phyloP scores from a whole-genome alignment of 2,113 vertebrate species.

The Aleadryas rufinucha region DNA sequence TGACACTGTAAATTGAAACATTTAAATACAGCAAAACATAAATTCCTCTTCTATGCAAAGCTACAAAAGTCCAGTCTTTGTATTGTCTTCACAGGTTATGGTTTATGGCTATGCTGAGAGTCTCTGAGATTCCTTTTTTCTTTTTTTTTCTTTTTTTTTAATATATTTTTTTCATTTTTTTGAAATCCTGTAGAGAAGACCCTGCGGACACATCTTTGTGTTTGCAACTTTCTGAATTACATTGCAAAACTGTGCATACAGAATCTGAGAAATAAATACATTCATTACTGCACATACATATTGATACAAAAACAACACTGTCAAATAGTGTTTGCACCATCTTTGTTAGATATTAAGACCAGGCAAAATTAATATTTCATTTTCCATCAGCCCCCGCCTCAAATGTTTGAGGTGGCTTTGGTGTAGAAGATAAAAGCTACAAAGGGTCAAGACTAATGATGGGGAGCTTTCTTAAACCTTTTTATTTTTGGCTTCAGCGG shows the following conservation, averaged over 20 bases:
- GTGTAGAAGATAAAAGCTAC: constrained; percentile 51
- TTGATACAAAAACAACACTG: constrained; percentile 95
- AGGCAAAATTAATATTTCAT: constrained; percentile 77
- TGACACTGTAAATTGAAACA: constrained; percentile 72
- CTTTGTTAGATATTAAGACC: constrained; percentile 86
- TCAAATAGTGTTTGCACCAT: constrained; percentile 96
- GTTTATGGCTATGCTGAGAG: constrained; percentile 90
- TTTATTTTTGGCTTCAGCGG: constrained; percentile 11
- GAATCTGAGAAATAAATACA: constrained; percentile 98
- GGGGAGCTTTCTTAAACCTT: background rate
- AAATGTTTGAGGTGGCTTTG: constrained; percentile 51
- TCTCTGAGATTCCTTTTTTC: constrained; percentile 80
- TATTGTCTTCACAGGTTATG: constrained; percentile 88
- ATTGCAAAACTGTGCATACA: constrained; percentile 83
- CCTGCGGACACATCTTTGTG: constrained; percentile 64
- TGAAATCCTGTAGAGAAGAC: constrained; percentile 78
- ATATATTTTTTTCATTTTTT: constrained; percentile 65
- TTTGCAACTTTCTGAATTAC: constrained; percentile 74
- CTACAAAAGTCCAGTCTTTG: constrained; percentile 73
- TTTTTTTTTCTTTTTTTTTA: constrained; percentile 62
- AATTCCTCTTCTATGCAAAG: constrained; percentile 68
- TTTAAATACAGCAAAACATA: constrained; percentile 75
- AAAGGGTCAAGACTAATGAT: constrained; percentile 8
- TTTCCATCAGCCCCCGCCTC: constrained; percentile 65
- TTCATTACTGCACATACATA: constrained; percentile 98